Evolutionary conservation across 2,888 invertebrate species (phyloP), one percentile per base, ranked within the genome.

Genomic region (Lasioglossum lativentre): DNA sequence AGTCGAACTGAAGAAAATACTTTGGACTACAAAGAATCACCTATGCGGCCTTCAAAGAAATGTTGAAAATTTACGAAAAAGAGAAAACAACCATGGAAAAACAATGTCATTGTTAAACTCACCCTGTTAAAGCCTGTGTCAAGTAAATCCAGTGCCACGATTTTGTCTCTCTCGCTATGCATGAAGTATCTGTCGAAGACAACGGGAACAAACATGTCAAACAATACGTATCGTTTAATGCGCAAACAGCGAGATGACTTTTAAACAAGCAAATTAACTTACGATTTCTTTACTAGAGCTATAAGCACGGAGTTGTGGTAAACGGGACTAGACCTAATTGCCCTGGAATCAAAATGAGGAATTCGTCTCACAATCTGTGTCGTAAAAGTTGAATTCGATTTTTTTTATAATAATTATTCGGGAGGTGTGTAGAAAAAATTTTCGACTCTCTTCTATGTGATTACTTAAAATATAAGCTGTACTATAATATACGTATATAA

Each of bases 51-150:
- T 30, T 30, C 6, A 16, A 5, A 16, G 30, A 30, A 27, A 27
- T 30, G 0, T 45, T 42, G 0, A 19, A n/a, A 23, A 30, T 14
- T 23, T 6, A 75, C n/a, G 19, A 12, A 34, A 47, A 63, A 19
- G 1, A 5, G 38, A 68, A 10, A 38, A 19, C 1, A 63, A 27
- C 5, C 10, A 1, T 30, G 14, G 30, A 6, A 16, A 63, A 63
- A 56, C 10, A n/a, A 56, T 56, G 56, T 10, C 56, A 12, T 12
- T 30, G 5, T 16, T 30, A 10, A 47, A 95, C 97, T 97, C 96
- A 98, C 99, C 96, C 98, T 97, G 96, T 97, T 98, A 95, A 97
- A 98, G 93, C 99, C 99, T 92, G 97, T 97, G 94, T 98, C 98
- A 92, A 98, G 96, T 92, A 98, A 96, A 90, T 97, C 97, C 92